Conservation (phyloP, 2,797 vertebrate species). For the Crossoptilon crossoptilon region DNA sequence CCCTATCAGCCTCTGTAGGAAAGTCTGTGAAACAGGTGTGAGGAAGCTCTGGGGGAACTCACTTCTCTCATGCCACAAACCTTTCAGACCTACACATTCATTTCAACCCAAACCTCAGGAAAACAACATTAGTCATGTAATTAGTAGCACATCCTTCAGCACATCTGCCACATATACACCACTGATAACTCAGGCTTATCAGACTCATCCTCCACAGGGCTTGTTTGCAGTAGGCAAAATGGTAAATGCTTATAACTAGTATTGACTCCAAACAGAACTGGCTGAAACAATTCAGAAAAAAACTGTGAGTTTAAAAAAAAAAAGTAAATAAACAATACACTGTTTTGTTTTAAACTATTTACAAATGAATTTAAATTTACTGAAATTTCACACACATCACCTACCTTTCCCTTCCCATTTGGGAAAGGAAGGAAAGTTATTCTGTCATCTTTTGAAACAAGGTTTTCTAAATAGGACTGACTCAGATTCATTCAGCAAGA, state of each 20-base stretch:
- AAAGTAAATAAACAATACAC: neutral
- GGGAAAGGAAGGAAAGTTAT: neutral
- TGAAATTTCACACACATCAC: neutral
- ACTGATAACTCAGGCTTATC: neutral
- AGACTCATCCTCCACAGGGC: fast-evolving
- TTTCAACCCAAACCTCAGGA: neutral
- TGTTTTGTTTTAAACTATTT: neutral
- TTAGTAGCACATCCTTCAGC: neutral
- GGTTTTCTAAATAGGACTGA: conserved; percentile 31
- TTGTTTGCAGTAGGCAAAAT: neutral
- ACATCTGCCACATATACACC: neutral
- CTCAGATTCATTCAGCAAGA: neutral
- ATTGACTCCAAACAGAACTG: neutral
- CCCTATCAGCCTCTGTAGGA: neutral
- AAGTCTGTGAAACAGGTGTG: fast-evolving
- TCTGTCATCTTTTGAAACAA: conserved; percentile 20
- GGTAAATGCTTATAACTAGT: neutral
- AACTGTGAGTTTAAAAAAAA: neutral
- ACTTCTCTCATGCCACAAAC: neutral
- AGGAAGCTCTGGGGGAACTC: neutral
- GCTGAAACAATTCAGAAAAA: neutral
- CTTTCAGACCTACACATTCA: neutral
- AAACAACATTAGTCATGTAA: neutral
- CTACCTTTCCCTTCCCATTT: neutral
- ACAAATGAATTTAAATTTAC: neutral